Base-by-base conservation (phyloP, 2,888 invertebrate species). In the Listrodromus nycthemerus region DNA sequence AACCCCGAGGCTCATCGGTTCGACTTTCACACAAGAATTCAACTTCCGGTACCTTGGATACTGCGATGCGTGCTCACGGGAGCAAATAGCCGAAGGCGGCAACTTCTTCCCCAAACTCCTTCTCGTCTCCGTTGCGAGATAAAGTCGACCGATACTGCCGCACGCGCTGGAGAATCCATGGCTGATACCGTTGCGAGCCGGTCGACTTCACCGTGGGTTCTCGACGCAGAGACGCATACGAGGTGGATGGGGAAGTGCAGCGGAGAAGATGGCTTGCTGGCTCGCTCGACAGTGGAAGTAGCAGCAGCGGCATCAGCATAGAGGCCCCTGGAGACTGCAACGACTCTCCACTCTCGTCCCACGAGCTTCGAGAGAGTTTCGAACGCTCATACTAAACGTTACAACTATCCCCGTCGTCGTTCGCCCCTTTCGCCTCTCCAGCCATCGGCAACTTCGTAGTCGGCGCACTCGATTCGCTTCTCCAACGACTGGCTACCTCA, bases 371-470 rank as follows among this genome's bases (percentile, higher is more conserved):
- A 66, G 79, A 67, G 75, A 83, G 76, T 76, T 76, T 71, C 52
- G 65, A 79, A 70, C 75, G 75, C 45, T 66, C 79, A 30, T 75
- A 76, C 79, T 83, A 65, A 76, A 71, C 70, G 79, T 76, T 78
- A 79, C 66, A 66, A 66, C 65, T 61, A 61, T 55, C 55, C 71
- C 41, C 48, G 16, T 69, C 41, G 27, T 37, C 65, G 41, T 50
- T 63, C 63, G 52, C 65, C 55, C 45, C 55, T 55, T 66, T 13
- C 37, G 50, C 4, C 13, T 37, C 66, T 74, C 82, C 69, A 74
- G 70, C 82, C 82, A 79, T 79, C 74, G 78, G 74, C 74, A 82
- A 82, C 65, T 82, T 82, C 65, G 78, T 65, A 74, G 45, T 70
- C 55, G 74, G 74, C 78, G 70, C 33, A 45, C 70, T 33, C 58